Percentiles rank a stretch among this genome's conserved stretches.
phyloP scores from a whole-genome alignment of 2,797 vertebrate species.

The Bradypodion pumilum region DNA sequence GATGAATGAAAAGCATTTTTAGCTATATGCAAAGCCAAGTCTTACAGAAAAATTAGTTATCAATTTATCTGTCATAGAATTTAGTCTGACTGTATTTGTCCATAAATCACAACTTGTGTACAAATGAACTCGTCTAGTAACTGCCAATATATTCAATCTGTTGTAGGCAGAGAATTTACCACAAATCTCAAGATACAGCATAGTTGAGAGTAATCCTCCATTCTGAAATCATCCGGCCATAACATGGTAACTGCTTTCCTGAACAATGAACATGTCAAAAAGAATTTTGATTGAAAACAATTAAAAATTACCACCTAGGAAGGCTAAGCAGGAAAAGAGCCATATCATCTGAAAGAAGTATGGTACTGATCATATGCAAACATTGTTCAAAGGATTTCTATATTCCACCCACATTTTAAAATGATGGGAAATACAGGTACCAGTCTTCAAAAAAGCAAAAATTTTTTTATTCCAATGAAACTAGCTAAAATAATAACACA shows the following conservation, averaged over 20 bases:
- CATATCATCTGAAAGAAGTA: background rate
- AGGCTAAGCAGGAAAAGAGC: background rate
- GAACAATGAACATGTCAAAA: background rate
- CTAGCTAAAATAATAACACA: background rate
- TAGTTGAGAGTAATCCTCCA: background rate
- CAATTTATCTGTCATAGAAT: slow-evolving; percentile 13
- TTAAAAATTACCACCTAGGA: background rate
- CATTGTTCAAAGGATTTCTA: background rate
- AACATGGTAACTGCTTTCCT: background rate
- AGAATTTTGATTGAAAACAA: background rate
- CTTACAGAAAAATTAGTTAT: slow-evolving; percentile 7
- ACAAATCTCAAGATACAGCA: slow-evolving; percentile 15
- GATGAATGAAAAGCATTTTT: slow-evolving; percentile 4
- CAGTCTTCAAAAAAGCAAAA: background rate
- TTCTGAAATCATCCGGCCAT: background rate
- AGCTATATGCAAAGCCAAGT: background rate
- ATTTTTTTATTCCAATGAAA: background rate
- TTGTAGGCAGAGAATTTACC: background rate
- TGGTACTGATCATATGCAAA: background rate
- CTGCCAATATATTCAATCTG: background rate
- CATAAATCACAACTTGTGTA: background rate
- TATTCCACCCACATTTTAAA: background rate
- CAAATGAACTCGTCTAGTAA: background rate
- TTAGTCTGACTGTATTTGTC: slow-evolving; percentile 6
- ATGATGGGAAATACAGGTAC: background rate